A percentile compares a stretch with the other conserved stretches of the same genome.
phyloP scores from a whole-genome alignment of 2,888 invertebrate species.

The Thera obeliscata region DNA sequence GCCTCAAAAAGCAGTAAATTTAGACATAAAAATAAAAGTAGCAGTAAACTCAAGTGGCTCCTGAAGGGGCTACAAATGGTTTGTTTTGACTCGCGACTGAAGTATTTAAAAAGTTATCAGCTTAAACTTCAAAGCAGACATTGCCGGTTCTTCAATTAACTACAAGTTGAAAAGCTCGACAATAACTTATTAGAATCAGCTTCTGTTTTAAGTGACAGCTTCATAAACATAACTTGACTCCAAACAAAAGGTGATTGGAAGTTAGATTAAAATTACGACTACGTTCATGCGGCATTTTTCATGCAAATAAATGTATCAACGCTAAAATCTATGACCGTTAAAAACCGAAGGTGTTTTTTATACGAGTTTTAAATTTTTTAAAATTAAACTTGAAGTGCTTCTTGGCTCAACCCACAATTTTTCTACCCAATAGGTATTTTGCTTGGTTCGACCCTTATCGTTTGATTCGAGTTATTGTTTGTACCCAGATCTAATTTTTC shows the following conservation, averaged over 20 bases:
- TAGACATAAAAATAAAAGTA: slow-evolving; percentile 66
- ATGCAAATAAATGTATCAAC: not conserved
- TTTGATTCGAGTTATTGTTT: too few relatives aligned
- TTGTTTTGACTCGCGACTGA: slow-evolving; percentile 78
- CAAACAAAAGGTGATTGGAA: slow-evolving; percentile 2
- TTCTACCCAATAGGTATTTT: too few relatives aligned
- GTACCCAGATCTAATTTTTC: too few relatives aligned
- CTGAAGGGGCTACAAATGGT: slow-evolving; percentile 75
- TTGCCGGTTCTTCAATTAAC: slow-evolving; percentile 43
- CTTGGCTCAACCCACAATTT: too few relatives aligned
- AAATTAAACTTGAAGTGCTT: too few relatives aligned
- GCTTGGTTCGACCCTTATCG: too few relatives aligned
- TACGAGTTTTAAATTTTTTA: too few relatives aligned
- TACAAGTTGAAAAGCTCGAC: slow-evolving; percentile 33
- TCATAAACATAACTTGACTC: slow-evolving; percentile 7
- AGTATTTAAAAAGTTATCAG: slow-evolving; percentile 69
- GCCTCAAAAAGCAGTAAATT: slow-evolving; percentile 65
- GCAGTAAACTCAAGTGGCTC: slow-evolving; percentile 76
- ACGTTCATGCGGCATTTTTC: not conserved
- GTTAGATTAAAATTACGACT: not conserved
- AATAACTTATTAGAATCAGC: slow-evolving; percentile 28
- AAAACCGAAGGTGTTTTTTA: not conserved
- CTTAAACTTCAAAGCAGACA: slow-evolving; percentile 65
- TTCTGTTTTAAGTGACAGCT: slow-evolving; percentile 22
- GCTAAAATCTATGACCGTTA: not conserved